Evolutionary conservation across 2,113 vertebrate genomes (phyloP).

Genomic region (Acrocephalus arundinaceus): DNA sequence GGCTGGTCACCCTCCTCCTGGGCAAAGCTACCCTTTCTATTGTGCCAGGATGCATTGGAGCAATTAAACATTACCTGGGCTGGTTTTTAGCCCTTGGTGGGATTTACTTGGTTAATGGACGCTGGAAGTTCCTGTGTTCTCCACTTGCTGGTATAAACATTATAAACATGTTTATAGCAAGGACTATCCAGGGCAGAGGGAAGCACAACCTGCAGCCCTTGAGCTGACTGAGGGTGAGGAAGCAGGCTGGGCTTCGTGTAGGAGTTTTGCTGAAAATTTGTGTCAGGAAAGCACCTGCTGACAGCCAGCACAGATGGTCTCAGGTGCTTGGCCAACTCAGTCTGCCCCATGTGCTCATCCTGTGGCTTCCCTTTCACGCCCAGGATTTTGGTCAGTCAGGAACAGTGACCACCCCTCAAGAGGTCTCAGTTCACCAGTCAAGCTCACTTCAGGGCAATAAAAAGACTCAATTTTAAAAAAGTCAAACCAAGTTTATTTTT

Average conservation of each 20-base stretch:
- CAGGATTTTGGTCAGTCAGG: background rate
- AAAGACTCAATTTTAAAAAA: background rate
- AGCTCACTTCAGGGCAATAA: background rate
- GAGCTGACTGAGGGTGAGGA: background rate
- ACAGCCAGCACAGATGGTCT: background rate
- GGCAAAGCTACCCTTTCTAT: background rate
- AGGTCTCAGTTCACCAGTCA: background rate
- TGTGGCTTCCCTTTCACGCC: background rate
- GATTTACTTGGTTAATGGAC: background rate
- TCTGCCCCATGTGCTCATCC: background rate
- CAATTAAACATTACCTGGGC: background rate
- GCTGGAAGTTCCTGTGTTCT: background rate
- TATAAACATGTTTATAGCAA: background rate
- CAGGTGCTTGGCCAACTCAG: background rate
- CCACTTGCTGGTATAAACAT: background rate
- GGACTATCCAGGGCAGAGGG: background rate
- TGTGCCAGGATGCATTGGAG: background rate
- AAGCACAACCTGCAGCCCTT: background rate
- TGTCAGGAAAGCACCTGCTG: background rate
- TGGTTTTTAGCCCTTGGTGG: background rate
- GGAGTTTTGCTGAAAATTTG: background rate
- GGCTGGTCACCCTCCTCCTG: background rate
- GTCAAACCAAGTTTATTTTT: constrained; percentile 14
- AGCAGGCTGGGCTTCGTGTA: accelerated
- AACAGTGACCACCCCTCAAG: background rate